Conservation (phyloP, 2,888 invertebrate species). For the Eilema griseolum region DNA sequence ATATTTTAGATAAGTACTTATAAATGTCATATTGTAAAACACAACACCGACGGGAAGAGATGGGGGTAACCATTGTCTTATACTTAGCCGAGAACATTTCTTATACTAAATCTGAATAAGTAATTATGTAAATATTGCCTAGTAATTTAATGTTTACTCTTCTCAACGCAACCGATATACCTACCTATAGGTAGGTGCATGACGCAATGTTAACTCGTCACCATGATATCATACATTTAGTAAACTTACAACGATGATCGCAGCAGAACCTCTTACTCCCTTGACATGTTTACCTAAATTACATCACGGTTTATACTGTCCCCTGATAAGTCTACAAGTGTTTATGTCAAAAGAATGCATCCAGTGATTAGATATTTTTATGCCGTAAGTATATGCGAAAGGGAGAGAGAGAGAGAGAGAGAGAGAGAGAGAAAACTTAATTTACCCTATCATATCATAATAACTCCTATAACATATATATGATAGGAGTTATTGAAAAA, state of each 20-base stretch:
- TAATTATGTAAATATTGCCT: background rate
- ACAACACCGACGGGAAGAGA: no score
- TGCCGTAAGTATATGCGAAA: no score
- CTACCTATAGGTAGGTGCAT: background rate
- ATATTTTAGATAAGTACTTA: background rate
- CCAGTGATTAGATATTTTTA: background rate
- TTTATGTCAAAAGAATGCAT: background rate
- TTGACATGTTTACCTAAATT: conserved; percentile 2
- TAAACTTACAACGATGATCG: conserved; percentile 4
- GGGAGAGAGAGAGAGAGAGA: no score
- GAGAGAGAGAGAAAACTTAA: no score
- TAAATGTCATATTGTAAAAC: no score
- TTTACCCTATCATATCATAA: no score
- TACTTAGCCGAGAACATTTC: background rate
- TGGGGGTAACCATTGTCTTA: background rate
- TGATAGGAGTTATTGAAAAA: no score
- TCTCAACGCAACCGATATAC: background rate
- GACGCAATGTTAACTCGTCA: conserved; percentile 6
- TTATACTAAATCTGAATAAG: background rate
- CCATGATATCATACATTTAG: conserved; percentile 11
- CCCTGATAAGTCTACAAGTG: background rate
- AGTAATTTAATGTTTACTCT: background rate
- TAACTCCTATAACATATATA: no score
- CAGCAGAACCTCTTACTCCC: background rate
- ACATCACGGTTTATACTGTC: conserved; percentile 7